Conservation (phyloP, 1,140 invertebrate species). For the Calycopis cecrops region DNA sequence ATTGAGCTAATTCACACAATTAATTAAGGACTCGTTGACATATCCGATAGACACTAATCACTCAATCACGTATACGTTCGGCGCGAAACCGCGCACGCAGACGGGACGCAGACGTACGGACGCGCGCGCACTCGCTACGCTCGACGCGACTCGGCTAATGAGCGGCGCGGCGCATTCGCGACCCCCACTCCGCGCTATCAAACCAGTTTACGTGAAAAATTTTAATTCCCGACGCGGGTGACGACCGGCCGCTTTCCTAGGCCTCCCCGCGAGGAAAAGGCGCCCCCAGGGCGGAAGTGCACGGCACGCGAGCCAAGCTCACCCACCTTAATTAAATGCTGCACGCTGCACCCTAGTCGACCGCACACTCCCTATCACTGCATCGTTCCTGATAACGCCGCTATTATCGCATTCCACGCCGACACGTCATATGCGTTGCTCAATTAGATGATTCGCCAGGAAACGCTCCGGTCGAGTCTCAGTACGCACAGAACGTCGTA, state of each 20-base stretch:
- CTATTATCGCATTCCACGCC: slow-evolving; percentile 18
- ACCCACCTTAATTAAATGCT: slow-evolving; percentile 67
- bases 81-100: slow-evolving; percentile 18
- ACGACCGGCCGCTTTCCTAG: slow-evolving; percentile 66
- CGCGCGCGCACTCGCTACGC: slow-evolving; percentile 38
- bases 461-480: background rate
- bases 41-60: slow-evolving; percentile 17
- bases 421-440: background rate
- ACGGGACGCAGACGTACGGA: slow-evolving; percentile 21
- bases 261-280: slow-evolving; percentile 58
- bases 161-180: slow-evolving; percentile 62
- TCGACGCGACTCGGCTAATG: slow-evolving; percentile 59
- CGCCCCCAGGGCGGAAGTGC: slow-evolving; percentile 64
- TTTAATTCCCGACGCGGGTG: slow-evolving; percentile 65
- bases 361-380: slow-evolving; percentile 25
- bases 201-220: slow-evolving; percentile 73
- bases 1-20: no score
- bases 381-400: slow-evolving; percentile 21
- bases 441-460: slow-evolving; percentile 1
- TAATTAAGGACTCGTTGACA: no score
- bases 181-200: slow-evolving; percentile 69
- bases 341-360: slow-evolving; percentile 55
- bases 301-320: slow-evolving; percentile 62
- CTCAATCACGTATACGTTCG: slow-evolving; percentile 27
- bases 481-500: slow-evolving; percentile 21